Evolutionary conservation across 2,113 vertebrate genomes (phyloP).

Genomic region (Sceloporus undulatus): DNA sequence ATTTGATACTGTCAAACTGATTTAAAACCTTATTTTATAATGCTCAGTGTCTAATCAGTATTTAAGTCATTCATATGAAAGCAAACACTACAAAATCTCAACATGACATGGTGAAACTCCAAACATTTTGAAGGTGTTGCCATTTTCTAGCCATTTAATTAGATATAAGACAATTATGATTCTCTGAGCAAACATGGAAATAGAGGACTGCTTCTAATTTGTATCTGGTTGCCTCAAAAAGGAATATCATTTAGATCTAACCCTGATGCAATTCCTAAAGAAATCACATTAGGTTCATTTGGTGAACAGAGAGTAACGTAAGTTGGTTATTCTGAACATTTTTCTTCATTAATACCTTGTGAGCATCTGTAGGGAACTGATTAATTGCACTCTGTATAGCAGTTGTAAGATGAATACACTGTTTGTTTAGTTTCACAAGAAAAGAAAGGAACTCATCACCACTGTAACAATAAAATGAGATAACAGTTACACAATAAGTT

Average conservation of each 20-base stretch:
- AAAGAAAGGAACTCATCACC: conserved; percentile 89
- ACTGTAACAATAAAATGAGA: conserved; percentile 73
- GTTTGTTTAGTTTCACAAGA: conserved; percentile 86
- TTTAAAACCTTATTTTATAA: neutral
- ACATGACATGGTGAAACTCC: neutral
- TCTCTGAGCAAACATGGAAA: neutral
- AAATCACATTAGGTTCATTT: neutral
- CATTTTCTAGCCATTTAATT: neutral
- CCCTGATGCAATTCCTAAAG: neutral
- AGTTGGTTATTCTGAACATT: neutral
- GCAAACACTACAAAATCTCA: neutral
- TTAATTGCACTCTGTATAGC: conserved; percentile 82
- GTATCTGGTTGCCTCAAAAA: neutral
- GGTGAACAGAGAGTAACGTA: neutral
- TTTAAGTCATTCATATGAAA: neutral
- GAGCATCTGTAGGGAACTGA: conserved; percentile 83
- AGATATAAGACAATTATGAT: neutral
- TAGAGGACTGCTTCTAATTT: neutral
- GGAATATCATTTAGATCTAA: neutral
- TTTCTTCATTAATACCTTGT: conserved; percentile 83
- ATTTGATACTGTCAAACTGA: neutral
- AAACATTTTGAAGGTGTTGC: neutral
- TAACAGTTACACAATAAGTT: conserved; percentile 13
- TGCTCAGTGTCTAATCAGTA: neutral
- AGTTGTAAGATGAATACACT: conserved; percentile 87